phyloP scores from a whole-genome alignment of 2,797 vertebrate species.

The Trichosurus vulpecula region DNA sequence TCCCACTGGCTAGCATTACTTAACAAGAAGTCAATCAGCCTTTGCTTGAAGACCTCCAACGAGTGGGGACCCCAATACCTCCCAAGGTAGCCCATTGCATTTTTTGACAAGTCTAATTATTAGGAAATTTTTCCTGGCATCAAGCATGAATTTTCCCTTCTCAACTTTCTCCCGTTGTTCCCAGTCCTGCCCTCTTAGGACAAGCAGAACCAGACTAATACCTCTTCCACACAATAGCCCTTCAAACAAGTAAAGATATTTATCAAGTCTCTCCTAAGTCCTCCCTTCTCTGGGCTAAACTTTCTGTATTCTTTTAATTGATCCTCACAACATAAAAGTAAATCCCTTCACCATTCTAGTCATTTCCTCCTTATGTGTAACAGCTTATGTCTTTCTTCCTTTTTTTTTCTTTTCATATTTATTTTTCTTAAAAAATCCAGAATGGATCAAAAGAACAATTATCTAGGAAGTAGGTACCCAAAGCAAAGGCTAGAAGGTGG shows the following conservation, averaged over 20 bases:
- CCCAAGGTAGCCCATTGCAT: too few relatives aligned
- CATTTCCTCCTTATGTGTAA: not conserved
- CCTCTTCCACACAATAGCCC: not conserved
- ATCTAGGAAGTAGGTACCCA: not conserved
- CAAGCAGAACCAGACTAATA: not conserved
- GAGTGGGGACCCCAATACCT: too few relatives aligned
- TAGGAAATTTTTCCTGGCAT: too few relatives aligned
- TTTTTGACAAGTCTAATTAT: too few relatives aligned
- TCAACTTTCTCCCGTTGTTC: too few relatives aligned
- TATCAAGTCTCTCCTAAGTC: not conserved
- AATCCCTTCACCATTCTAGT: not conserved
- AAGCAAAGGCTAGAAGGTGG: too few relatives aligned
- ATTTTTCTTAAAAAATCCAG: not conserved
- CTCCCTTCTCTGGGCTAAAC: not conserved
- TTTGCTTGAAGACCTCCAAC: too few relatives aligned
- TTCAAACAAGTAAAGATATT: not conserved
- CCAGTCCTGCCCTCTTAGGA: not conserved
- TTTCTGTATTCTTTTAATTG: not conserved
- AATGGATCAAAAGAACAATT: not conserved
- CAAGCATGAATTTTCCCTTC: too few relatives aligned
- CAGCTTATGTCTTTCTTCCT: not conserved
- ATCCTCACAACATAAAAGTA: not conserved
- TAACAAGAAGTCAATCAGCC: too few relatives aligned
- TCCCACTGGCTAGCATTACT: too few relatives aligned
- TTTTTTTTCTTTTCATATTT: not conserved